Conservation (phyloP, 2,888 invertebrate genomes). For the Thera britannica region DNA sequence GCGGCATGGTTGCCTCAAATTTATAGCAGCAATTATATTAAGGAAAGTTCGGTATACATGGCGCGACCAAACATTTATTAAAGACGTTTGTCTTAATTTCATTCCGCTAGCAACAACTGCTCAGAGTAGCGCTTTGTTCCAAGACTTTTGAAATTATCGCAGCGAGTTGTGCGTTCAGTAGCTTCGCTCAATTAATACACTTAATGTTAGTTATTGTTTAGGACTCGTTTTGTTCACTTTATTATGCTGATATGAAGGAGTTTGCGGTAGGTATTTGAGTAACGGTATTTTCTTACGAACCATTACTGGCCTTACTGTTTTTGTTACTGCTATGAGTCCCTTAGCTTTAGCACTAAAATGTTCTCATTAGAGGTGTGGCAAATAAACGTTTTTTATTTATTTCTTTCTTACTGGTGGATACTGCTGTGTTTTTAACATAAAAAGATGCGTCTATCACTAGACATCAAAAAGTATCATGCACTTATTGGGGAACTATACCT, state of each 20-base stretch:
- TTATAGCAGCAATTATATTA: conserved; percentile 54
- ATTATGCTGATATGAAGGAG: background rate
- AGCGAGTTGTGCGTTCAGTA: conserved; percentile 26
- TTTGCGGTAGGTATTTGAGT: background rate
- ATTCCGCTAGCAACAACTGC: conserved; percentile 26
- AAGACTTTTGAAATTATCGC: conserved; percentile 40
- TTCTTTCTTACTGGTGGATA: no score
- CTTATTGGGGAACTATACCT: no score
- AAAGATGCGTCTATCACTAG: no score
- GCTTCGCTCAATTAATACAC: conserved; percentile 22
- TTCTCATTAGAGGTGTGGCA: no score
- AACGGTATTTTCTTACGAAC: no score
- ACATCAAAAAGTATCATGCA: no score
- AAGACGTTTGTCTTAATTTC: conserved; percentile 59
- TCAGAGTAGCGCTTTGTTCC: conserved; percentile 25
- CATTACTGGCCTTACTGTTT: no score
- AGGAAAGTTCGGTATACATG: conserved; percentile 46
- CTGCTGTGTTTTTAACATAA: no score
- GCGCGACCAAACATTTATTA: conserved; percentile 50
- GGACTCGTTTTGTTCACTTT: background rate
- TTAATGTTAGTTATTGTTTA: conserved; percentile 3
- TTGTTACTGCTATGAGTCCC: no score
- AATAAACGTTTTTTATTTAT: no score
- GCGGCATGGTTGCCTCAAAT: conserved; percentile 40
- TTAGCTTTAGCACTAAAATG: no score